Base-by-base conservation (phyloP, 2,888 invertebrate genomes). In the Oscheius sp. region DNA sequence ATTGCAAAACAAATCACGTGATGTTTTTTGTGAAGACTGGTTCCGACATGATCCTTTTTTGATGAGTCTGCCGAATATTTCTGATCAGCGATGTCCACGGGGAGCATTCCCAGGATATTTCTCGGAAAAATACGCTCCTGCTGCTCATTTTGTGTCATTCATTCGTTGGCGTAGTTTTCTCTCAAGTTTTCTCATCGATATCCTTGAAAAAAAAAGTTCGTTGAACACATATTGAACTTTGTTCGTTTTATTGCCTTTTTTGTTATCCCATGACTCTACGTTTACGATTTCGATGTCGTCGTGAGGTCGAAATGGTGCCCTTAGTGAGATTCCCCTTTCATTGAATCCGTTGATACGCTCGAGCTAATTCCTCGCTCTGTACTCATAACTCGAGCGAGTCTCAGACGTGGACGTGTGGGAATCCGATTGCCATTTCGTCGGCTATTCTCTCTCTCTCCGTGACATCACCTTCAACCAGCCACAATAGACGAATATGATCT, bases 201-300 rank as follows among this genome's bases (percentile, higher is more conserved):
- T n/a, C n/a, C n/a, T n/a, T n/a, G n/a, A n/a, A n/a, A n/a, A n/a
- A n/a, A n/a, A n/a, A n/a, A n/a, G n/a, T n/a, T n/a, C n/a, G n/a
- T n/a, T n/a, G n/a, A n/a, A n/a, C n/a, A n/a, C n/a, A n/a, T n/a
- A n/a, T n/a, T n/a, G n/a, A n/a, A n/a, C n/a, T 37, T 37, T 37
- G 37, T 37, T 37, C 37, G 10, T 37, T 15, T 37, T 15, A 8
- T 37, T 0, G 10, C 37, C 37, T n/a, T n/a, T n/a, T n/a, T n/a
- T n/a, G n/a, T n/a, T n/a, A 6, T 3, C 42, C n/a, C 42, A 42
- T 42, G 42, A 42, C 42, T 42, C 42, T 17, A 15, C 42, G 42
- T 42, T 42, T 42, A 42, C 17, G 42, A 42, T 17, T 15, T n/a
- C 29, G 29, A 52, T 52, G 52, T 52, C 52, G 52, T 52, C 52